phyloP scores from a whole-genome alignment of 1,140 invertebrate species.

The Telenomus remus region DNA sequence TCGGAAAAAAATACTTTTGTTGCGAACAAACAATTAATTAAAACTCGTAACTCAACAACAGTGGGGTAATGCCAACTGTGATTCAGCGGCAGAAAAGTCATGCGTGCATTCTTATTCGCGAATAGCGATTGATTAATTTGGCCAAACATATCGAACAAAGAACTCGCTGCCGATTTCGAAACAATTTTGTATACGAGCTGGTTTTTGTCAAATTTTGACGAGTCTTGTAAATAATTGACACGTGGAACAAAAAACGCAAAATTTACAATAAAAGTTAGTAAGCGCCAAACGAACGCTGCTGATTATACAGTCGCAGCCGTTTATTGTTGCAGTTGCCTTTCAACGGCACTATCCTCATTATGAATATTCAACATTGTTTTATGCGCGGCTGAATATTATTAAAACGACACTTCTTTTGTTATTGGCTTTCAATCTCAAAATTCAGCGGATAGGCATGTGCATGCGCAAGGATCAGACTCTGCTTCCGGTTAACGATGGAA shows the following conservation, averaged over 20 bases:
- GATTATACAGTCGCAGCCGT: conserved; percentile 41
- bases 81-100: too few relatives aligned
- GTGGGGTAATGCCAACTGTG: too few relatives aligned
- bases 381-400: conserved; percentile 31
- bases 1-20: not conserved
- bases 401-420: conserved; percentile 25
- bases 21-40: not conserved
- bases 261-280: conserved; percentile 33
- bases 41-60: not conserved
- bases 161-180: not conserved
- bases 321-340: conserved; percentile 41
- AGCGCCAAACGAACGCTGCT: conserved; percentile 31
- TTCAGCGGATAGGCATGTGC: conserved; percentile 3
- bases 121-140: too few relatives aligned
- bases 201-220: conserved; percentile 1
- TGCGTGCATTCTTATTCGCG: too few relatives aligned
- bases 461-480: not conserved
- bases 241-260: conserved; percentile 23
- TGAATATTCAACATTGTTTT: conserved; percentile 49
- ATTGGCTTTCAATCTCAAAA: conserved; percentile 1
- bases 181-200: not conserved
- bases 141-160: not conserved
- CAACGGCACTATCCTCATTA: conserved; percentile 33
- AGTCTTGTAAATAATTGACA: conserved; percentile 30
- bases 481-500: too few relatives aligned